Evolutionary conservation across 1,140 invertebrate species (phyloP).

Genomic region (Lasaia peninsularis): DNA sequence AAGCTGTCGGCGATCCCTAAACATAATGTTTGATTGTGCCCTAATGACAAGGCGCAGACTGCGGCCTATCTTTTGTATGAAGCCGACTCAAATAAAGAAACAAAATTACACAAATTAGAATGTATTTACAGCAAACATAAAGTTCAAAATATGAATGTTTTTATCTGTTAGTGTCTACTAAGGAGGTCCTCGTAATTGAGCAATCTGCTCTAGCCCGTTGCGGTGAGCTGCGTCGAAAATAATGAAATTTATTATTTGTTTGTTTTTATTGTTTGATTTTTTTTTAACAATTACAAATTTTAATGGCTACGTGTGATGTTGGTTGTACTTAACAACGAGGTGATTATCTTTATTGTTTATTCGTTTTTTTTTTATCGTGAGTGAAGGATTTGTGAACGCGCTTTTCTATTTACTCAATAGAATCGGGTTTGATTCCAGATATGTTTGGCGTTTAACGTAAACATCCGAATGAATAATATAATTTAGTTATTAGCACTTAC

Average conservation of each 20-base stretch:
- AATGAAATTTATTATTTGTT: slow-evolving; percentile 71
- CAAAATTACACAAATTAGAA: slow-evolving; percentile 28
- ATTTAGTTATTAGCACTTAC: too few species aligned
- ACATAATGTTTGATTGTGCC: slow-evolving; percentile 73
- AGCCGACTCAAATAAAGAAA: slow-evolving; percentile 52
- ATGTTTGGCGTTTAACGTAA: too few species aligned
- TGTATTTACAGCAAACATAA: slow-evolving; percentile 33
- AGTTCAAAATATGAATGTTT: slow-evolving; percentile 30
- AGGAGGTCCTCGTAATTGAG: slow-evolving; percentile 76
- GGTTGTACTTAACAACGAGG: background rate
- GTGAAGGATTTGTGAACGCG: too few species aligned
- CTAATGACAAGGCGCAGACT: slow-evolving; percentile 74
- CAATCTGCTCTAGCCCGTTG: slow-evolving; percentile 72
- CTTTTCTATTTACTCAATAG: too few species aligned
- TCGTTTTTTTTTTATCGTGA: background rate
- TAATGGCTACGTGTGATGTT: background rate
- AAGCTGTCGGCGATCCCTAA: slow-evolving; percentile 74
- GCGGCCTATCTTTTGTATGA: slow-evolving; percentile 61
- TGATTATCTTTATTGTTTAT: background rate
- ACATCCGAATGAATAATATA: too few species aligned
- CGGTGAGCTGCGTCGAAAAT: slow-evolving; percentile 67
- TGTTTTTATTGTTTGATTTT: slow-evolving; percentile 36
- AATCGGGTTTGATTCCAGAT: too few species aligned
- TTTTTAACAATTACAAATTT: slow-evolving; percentile 1
- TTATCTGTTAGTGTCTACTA: slow-evolving; percentile 55